Evolutionary conservation across 2,888 invertebrate genomes (phyloP), one percentile per base, ranked within the genome.

Genomic region (Leucophenga montana): DNA sequence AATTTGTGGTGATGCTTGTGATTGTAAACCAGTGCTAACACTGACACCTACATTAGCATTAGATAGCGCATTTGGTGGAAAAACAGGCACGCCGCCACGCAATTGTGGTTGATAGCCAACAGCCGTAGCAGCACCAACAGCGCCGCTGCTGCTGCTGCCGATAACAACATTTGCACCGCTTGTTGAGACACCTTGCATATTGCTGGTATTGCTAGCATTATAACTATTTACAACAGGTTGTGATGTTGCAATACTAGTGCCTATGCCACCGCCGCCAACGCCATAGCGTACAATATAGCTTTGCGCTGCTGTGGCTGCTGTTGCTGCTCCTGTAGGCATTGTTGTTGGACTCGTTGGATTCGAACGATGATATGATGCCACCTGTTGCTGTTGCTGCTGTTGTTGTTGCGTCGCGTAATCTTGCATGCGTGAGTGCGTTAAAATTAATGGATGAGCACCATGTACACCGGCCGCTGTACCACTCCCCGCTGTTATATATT

Each of bases 301-400:
- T 68, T 86, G 87, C 66, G 85, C 82, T 65, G 78, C 82, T 78
- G 73, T 85, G 75, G 80, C 76, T 70, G 82, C 81, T 61, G 86
- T 82, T 3, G 84, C 16, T 76, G 78, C 39, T 5, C 78, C 75
- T 13, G 88, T 77, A 75, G 89, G 90, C 77, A 90, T 91, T 56
- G 86, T 86, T 59, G 94, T 94, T 31, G 94, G 94, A 85, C 93
- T 93, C 73, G 94, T 94, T 18, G 94, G 94, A 87, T 94, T 94
- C 65, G 94, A 93, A 77, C 93, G 90, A 87, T 92, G 92, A 80
- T 89, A 88, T 75, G 90, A 89, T 85, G 91, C 91, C 76, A 79
- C 79, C 54, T 78, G 75, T 66, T 82, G 85, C 31, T 83, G 80
- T 22, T 77, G 87, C 69, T 88, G 87, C 33, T 86, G 87, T 56